Conservation (phyloP, 2,797 vertebrate species). For the Lateolabrax maculatus region DNA sequence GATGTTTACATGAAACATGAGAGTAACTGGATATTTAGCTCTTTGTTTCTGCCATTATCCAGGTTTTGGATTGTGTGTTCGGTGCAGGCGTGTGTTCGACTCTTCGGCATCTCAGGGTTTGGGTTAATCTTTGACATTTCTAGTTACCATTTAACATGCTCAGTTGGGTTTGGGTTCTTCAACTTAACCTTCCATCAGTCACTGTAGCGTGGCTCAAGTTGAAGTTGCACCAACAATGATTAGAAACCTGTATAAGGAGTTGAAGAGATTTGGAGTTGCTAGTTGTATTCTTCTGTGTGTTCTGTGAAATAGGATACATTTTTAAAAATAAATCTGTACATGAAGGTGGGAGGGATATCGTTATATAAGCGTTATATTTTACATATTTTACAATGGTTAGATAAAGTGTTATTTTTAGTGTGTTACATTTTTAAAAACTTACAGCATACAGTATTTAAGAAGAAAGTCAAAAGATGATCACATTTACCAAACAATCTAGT, state of each 20-base stretch:
- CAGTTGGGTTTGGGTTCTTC: slow-evolving; percentile 1
- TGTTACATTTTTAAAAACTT: background rate
- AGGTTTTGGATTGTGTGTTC: background rate
- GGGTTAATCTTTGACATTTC: slow-evolving; percentile 1
- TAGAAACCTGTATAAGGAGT: background rate
- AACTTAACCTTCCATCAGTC: background rate
- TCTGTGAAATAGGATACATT: background rate
- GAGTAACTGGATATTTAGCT: background rate
- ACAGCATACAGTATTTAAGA: background rate
- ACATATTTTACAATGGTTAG: background rate
- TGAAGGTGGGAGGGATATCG: background rate
- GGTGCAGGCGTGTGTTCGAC: background rate
- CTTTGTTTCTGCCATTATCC: background rate
- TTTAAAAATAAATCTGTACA: background rate
- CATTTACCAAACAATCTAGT: background rate
- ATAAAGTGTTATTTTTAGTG: background rate
- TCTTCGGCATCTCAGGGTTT: background rate
- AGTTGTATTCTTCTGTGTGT: background rate
- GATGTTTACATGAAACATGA: background rate
- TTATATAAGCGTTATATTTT: background rate
- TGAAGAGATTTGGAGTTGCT: background rate
- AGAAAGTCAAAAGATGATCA: background rate
- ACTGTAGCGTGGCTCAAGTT: background rate
- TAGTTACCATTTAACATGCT: background rate
- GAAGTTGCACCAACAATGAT: background rate